phyloP scores from a whole-genome alignment of 2,113 vertebrate species.

The Pogona vitticeps region DNA sequence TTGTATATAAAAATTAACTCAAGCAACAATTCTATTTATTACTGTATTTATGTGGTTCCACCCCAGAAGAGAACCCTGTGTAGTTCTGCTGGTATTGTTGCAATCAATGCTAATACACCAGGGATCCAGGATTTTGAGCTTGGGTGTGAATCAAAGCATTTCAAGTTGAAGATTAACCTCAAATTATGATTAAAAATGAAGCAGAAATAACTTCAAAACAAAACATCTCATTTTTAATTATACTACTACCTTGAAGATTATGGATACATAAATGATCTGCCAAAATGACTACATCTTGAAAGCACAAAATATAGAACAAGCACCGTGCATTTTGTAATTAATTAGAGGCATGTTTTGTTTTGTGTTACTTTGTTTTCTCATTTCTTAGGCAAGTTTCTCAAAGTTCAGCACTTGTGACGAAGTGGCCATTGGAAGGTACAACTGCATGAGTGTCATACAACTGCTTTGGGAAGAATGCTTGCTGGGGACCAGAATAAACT shows the following conservation, averaged over 20 bases:
- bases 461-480: no score
- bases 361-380: not conserved
- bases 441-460: no score
- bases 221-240: not conserved
- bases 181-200: constrained; percentile 7
- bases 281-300: not conserved
- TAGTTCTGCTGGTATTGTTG: not conserved
- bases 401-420: no score
- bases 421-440: no score
- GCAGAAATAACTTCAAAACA: not conserved
- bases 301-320: not conserved
- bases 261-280: not conserved
- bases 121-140: not conserved
- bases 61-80: not conserved
- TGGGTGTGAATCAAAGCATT: not conserved
- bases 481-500: no score
- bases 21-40: not conserved
- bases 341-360: not conserved
- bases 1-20: not conserved
- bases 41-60: not conserved
- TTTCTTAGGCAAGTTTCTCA: not conserved
- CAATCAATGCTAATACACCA: not conserved
- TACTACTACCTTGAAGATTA: not conserved
- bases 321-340: not conserved
- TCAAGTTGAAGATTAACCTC: not conserved